phyloP scores from a whole-genome alignment of 2,888 invertebrate species.

The Plebejus anna region DNA sequence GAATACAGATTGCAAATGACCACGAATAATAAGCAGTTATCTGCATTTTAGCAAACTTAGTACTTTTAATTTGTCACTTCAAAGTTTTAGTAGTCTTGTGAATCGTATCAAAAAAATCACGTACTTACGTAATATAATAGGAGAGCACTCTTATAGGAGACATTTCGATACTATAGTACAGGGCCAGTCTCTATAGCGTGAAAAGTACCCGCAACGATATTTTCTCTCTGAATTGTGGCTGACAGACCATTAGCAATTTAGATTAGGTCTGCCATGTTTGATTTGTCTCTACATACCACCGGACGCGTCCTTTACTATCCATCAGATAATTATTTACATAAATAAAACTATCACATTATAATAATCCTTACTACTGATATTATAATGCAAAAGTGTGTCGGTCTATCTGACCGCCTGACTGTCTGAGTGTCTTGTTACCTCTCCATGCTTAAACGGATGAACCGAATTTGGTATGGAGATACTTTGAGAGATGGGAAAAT shows the following conservation, averaged over 20 bases:
- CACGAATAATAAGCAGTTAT: neutral
- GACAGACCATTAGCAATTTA: conserved; percentile 7
- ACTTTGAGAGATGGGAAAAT: no score
- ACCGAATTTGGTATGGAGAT: no score
- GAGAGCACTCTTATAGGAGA: neutral
- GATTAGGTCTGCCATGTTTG: neutral
- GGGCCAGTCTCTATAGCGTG: neutral
- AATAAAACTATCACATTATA: neutral
- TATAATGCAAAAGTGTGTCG: no score
- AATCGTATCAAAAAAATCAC: neutral
- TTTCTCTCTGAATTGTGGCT: conserved; percentile 8
- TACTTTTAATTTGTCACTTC: neutral
- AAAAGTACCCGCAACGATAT: neutral
- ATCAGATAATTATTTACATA: neutral
- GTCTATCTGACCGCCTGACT: no score
- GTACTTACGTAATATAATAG: neutral
- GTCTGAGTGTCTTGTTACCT: no score
- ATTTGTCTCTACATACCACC: neutral
- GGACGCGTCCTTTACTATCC: neutral
- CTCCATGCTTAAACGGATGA: no score
- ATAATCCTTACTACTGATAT: no score
- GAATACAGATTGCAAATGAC: neutral
- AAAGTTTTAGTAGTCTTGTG: no score
- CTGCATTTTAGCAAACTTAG: neutral
- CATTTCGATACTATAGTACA: neutral